Evolutionary conservation across 2,797 vertebrate species (phyloP).

Genomic region (Gymnopithys bicolor): DNA sequence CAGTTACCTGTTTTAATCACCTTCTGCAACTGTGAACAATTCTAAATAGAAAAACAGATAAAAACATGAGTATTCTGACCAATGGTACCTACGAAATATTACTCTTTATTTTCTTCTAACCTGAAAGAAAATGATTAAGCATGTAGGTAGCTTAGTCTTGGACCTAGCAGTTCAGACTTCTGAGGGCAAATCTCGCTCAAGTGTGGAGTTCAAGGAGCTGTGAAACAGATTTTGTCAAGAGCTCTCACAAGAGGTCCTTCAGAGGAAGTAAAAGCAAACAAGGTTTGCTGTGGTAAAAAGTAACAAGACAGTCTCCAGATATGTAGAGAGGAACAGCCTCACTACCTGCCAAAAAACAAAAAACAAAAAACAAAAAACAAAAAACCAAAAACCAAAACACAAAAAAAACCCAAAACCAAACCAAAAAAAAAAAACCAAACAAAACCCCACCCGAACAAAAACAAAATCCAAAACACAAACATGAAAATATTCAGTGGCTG

Average conservation of each 20-base stretch:
- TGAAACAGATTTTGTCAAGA: not conserved
- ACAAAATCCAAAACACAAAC: not conserved
- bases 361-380: too few relatives aligned
- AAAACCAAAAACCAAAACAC: too few relatives aligned
- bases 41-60: not conserved
- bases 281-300: not conserved
- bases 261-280: not conserved
- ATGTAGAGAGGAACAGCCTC: not conserved
- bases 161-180: not conserved
- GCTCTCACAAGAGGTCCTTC: not conserved
- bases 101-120: not conserved
- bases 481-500: not conserved
- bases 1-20: not conserved
- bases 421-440: too few relatives aligned
- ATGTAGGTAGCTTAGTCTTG: not conserved
- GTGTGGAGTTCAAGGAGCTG: not conserved
- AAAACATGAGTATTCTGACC: not conserved
- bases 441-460: too few relatives aligned
- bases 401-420: too few relatives aligned
- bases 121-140: not conserved
- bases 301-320: not conserved
- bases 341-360: not conserved
- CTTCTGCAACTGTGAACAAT: not conserved
- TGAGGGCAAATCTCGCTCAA: not conserved
- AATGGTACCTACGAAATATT: not conserved